phyloP scores from a whole-genome alignment of 2,113 vertebrate genomes.

The Periophthalmus modestus region DNA sequence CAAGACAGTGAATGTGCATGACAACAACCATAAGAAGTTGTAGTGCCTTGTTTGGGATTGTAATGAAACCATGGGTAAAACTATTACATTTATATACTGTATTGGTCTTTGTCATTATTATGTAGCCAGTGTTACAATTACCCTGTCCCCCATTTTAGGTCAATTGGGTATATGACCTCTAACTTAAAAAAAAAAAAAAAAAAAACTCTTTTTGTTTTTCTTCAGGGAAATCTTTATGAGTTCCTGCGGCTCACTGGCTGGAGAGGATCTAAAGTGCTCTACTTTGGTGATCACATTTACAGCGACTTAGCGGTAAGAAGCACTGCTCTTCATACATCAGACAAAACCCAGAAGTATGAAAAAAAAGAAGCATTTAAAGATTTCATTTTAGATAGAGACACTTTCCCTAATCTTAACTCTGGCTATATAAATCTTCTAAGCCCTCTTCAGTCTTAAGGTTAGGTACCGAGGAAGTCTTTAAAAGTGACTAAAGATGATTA shows the following conservation, averaged over 20 bases:
- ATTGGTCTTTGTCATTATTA: too few relatives aligned
- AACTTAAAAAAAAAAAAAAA: background rate
- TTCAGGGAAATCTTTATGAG: constrained; percentile 95
- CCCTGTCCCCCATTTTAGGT: too few relatives aligned
- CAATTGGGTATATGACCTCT: background rate
- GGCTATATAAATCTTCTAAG: constrained; percentile 13
- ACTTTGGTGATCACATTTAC: constrained; percentile 99
- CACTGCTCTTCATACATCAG: background rate
- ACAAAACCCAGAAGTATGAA: constrained; percentile 6
- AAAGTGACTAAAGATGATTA: constrained; percentile 9
- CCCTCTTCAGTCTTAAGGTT: constrained; percentile 8
- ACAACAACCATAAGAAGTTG: too few relatives aligned
- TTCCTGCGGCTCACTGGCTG: constrained; percentile 98
- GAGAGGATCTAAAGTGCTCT: constrained; percentile 95
- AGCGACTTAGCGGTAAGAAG: constrained; percentile 95
- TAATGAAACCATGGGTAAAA: too few relatives aligned
- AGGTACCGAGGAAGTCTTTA: background rate
- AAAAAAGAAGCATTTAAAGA: constrained; percentile 2
- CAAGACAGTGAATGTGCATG: too few relatives aligned
- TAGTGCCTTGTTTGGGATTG: too few relatives aligned
- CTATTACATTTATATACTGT: too few relatives aligned
- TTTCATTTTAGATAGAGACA: constrained; percentile 14
- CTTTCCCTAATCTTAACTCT: constrained; percentile 9
- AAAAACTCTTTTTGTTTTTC: constrained; percentile 8
- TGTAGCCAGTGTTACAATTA: too few relatives aligned